phyloP scores from a whole-genome alignment of 2,888 invertebrate genomes.

The Agrilus cyanescens region DNA sequence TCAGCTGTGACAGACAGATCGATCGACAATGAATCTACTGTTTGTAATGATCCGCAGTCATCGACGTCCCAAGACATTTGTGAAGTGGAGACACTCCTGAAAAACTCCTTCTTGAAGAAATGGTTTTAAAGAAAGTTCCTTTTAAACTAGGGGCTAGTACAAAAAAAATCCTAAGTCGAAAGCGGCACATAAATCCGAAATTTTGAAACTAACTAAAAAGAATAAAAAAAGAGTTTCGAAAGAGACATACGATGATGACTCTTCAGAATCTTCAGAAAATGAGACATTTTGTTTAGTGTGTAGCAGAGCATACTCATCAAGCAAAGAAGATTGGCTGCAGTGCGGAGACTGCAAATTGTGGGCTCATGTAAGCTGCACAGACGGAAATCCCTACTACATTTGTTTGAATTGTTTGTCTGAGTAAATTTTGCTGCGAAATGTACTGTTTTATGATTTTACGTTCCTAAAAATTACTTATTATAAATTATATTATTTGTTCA shows the following conservation, averaged over 20 bases:
- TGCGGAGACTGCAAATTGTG: conserved; percentile 3
- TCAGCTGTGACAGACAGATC: conserved; percentile 12
- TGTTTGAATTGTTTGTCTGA: conserved; percentile 4
- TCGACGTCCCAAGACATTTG: not conserved
- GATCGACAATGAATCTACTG: conserved; percentile 13
- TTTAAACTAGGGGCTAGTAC: not conserved
- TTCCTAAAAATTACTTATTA: no score
- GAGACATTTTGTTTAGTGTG: conserved; percentile 7
- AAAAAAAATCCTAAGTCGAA: not conserved
- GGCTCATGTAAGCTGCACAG: conserved; percentile 2
- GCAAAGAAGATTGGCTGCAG: conserved; percentile 5
- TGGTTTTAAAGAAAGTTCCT: not conserved
- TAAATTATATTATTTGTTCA: no score
- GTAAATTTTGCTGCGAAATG: not conserved
- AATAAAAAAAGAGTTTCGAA: no score
- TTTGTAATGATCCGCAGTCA: not conserved
- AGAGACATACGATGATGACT: not conserved
- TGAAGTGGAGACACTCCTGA: not conserved
- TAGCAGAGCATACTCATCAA: conserved; percentile 1
- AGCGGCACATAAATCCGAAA: no score
- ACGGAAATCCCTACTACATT: not conserved
- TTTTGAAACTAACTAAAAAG: no score
- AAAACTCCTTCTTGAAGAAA: not conserved
- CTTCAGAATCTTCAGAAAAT: not conserved
- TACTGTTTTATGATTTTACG: no score